phyloP scores from a whole-genome alignment of 2,888 invertebrate species.

The Lysandra coridon region DNA sequence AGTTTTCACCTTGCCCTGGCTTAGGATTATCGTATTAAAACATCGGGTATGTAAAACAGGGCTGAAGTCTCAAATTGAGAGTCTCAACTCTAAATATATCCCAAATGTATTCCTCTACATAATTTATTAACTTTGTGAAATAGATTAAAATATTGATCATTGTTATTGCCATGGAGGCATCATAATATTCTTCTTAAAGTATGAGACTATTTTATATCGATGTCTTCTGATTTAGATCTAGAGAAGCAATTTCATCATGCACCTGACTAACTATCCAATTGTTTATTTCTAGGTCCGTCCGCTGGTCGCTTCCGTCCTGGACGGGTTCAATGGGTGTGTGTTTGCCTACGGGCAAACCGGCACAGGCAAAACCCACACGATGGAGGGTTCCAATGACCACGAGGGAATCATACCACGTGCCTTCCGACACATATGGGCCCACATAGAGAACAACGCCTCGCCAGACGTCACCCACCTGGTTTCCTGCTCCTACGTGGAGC shows the following conservation, averaged over 20 bases:
- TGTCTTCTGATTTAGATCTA: neutral
- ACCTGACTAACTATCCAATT: neutral
- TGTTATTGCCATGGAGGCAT: neutral
- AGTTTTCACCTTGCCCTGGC: constrained; percentile 20
- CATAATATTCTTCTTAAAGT: neutral
- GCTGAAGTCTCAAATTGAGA: too few species aligned
- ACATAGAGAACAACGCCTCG: constrained; percentile 90
- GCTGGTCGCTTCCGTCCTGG: constrained; percentile 95
- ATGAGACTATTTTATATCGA: neutral
- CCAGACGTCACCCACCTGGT: constrained; percentile 97
- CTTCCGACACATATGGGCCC: constrained; percentile 98
- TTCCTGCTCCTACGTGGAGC: constrained; percentile 97
- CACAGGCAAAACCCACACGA: constrained; percentile 91
- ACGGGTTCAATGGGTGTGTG: constrained; percentile 99
- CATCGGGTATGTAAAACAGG: neutral
- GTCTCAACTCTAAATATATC: too few species aligned
- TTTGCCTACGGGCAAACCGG: constrained; percentile 99
- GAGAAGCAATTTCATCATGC: neutral
- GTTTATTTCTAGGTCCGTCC: constrained; percentile 83
- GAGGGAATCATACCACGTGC: constrained; percentile 96
- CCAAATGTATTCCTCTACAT: too few species aligned
- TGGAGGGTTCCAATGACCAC: constrained; percentile 85
- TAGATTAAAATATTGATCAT: neutral
- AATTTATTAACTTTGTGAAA: neutral
- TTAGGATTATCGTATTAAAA: constrained; percentile 22